Evolutionary conservation across 2,113 vertebrate species (phyloP).

Genomic region (Anguilla japonica): DNA sequence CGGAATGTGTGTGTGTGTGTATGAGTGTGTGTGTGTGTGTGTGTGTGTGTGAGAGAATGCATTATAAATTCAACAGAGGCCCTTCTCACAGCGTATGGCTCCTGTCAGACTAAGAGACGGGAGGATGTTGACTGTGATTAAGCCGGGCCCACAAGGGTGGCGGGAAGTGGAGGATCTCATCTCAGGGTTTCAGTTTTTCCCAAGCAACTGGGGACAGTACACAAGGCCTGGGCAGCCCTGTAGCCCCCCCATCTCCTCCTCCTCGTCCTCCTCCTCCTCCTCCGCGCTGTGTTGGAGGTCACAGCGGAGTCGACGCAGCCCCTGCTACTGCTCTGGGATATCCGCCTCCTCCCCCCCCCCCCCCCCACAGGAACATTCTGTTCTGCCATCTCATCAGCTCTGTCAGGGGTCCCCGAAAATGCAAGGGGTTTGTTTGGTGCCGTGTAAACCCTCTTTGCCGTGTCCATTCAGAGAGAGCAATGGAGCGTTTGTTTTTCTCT

Average conservation of each 20-base stretch:
- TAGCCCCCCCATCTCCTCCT: background rate
- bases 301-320: background rate
- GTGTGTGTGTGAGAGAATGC: background rate
- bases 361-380: background rate
- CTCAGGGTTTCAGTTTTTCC: background rate
- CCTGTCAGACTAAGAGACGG: slow-evolving; percentile 13
- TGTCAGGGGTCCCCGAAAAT: background rate
- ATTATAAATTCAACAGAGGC: background rate
- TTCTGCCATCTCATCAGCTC: background rate
- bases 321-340: background rate
- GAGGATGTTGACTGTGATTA: slow-evolving; percentile 26
- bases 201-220: background rate
- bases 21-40: slow-evolving; percentile 3
- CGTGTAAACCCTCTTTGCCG: background rate
- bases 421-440: background rate
- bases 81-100: background rate
- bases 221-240: background rate
- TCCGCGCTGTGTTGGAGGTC: background rate
- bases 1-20: slow-evolving; percentile 16
- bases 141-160: background rate
- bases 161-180: background rate
- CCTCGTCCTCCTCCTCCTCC: background rate
- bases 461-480: background rate
- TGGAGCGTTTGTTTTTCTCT: background rate
- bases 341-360: background rate